Base-by-base conservation (phyloP, 2,888 invertebrate genomes). In the Orthosia cruda region DNA sequence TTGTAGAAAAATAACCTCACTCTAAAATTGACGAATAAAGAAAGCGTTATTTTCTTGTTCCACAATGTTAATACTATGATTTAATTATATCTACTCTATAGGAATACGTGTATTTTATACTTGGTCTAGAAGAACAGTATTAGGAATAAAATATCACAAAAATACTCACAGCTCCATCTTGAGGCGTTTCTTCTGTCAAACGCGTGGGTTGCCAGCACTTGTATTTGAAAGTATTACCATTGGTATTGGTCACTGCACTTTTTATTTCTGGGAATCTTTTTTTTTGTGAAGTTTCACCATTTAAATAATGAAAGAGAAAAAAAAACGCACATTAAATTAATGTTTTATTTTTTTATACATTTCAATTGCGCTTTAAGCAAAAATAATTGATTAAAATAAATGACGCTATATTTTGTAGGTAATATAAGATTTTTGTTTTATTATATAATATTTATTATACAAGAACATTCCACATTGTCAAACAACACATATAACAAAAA, bases 141-240 rank as follows among this genome's bases (percentile, higher is more conserved):
- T 62, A 40, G 52, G 26, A 26, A 3, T 26, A 79, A n/a, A 82
- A 54, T 69, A 71, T 66, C 62, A 77, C 69, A 62, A 68, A 75
- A 75, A 71, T 86, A 84, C 88, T 86, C 58, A 88, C 88, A 32
- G 55, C 0, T 72, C 70, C 84, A 81, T 80, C 9, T 68, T 50
- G 52, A 20, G 5, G 62, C 66, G 63, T 69, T 61, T 61, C 71
- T 23, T 11, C 64, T 63, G 80, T 63, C 71, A 74, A 59, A 49
- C 55, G 9, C 11, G 11, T 49, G 77, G 77, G 88, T 83, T 83
- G 88, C 74, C 75, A 86, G 70, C 23, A 26, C 58, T 7, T 16
- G 15, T 55, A 58, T 54, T 26, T 0, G 4, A 4, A 67, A 63
- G 32, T 62, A 2, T 12, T 64, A 70, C 74, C 57, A 65, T 32